Evolutionary conservation across 2,888 invertebrate genomes (phyloP), one percentile per base, ranked within the genome.

Genomic region (Alentia gelatinosa): DNA sequence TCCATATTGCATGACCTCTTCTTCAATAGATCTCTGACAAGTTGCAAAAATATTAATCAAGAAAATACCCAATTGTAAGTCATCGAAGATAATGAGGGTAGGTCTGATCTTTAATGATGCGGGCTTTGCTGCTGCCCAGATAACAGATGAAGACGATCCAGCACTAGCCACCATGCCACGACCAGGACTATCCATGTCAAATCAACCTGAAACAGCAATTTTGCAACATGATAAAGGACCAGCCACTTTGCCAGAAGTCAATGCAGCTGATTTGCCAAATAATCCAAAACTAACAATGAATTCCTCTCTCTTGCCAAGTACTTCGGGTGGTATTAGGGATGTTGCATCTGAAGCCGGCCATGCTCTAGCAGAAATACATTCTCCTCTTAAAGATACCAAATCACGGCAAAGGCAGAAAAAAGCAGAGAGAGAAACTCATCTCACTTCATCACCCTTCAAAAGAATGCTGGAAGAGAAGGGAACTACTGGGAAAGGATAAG

Each of bases 381-480:
- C 37, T 19, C 37, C 79, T 19, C 35, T 79, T 9, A 35, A 79
- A 9, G 79, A 12, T 19, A 79, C 35, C 19, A 79, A 35, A 79
- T 19, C 30, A 35, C 79, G 79, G 7, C 35, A 35, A 35, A 26
- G 79, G 37, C 12, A 79, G 37, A 9, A 35, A 35, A 79, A 79
- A 35, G 37, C 39, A 19, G 79, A 26, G 39, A 79, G 39, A n/a
- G 79, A 15, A 79, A 79, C 39, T 12, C 79, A 79, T 35, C 12
- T 79, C 35, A 79, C 37, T 79, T 26, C 79, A 19, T 79, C 79
- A 37, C 79, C 79, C 39, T 79, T 79, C 39, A 79, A 79, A 35
- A 35, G 26, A 79, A 9, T 39, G 15, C 79, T 79, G 35, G 35
- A 79, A 35, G 79, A 26, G 26, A 79, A 79, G 9, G 79, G 15